Evolutionary conservation across 2,113 vertebrate genomes (phyloP).

Genomic region (Nicator chloris): DNA sequence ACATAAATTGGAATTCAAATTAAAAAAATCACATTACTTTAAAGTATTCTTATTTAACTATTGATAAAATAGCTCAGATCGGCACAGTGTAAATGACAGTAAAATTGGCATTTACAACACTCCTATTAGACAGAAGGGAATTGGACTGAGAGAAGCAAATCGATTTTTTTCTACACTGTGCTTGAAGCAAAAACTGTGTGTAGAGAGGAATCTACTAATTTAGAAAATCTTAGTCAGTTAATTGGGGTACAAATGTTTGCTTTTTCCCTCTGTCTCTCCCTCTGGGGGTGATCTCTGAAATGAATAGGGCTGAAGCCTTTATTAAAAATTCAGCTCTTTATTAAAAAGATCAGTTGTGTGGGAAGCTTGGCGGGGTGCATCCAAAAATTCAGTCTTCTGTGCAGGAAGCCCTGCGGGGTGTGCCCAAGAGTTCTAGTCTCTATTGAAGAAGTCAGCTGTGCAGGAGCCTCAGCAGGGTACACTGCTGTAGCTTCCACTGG

Average conservation of each 20-base stretch:
- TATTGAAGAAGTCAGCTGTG: too few species aligned
- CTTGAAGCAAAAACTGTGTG: neutral
- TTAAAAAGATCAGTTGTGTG: too few species aligned
- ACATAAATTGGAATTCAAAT: constrained; percentile 53
- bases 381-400: too few species aligned
- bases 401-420: too few species aligned
- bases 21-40: constrained; percentile 52
- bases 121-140: constrained; percentile 57
- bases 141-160: constrained; percentile 52
- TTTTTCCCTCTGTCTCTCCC: neutral
- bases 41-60: constrained; percentile 64
- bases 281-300: neutral
- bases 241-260: neutral
- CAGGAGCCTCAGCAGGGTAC: too few species aligned
- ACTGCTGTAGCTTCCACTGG: too few species aligned
- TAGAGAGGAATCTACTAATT: neutral
- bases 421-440: too few species aligned
- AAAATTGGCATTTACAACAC: constrained; percentile 56
- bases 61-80: constrained; percentile 56
- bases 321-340: too few species aligned
- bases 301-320: too few species aligned
- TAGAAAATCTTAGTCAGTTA: neutral
- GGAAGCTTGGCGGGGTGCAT: too few species aligned
- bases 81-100: constrained; percentile 49
- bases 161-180: neutral